Conservation (phyloP, 2,888 invertebrate genomes). For the Autographa gamma region DNA sequence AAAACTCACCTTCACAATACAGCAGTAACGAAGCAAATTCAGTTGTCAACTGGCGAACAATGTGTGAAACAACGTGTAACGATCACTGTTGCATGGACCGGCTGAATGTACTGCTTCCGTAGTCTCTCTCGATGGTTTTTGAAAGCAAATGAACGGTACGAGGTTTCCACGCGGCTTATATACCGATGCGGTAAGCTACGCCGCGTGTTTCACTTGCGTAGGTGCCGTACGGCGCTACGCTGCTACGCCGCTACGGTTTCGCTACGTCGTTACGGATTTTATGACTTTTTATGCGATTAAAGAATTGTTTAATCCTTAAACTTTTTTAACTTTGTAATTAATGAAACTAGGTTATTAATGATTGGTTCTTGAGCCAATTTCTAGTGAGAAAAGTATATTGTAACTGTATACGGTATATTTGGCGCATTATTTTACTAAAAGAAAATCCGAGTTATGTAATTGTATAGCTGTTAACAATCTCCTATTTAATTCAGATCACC, state of each 20-base stretch:
- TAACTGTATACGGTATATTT: no score
- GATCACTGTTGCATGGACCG: conserved; percentile 35
- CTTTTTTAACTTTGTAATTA: not conserved
- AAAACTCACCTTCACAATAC: conserved; percentile 46
- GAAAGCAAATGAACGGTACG: conserved; percentile 81
- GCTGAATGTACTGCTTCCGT: conserved; percentile 63
- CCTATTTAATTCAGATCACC: no score
- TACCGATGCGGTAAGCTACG: conserved; percentile 68
- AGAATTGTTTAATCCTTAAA: conserved; percentile 6
- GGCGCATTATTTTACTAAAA: no score
- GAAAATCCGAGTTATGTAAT: no score
- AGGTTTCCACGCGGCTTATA: conserved; percentile 76
- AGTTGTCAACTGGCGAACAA: conserved; percentile 14
- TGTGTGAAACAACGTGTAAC: conserved; percentile 25
- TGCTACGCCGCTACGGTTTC: conserved; percentile 45
- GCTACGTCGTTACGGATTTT: conserved; percentile 40
- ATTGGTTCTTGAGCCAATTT: not conserved
- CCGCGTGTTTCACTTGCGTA: conserved; percentile 67
- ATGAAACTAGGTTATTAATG: not conserved
- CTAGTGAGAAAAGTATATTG: not conserved
- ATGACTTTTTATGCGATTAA: conserved; percentile 2
- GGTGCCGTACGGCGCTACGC: conserved; percentile 64
- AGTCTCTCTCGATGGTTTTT: conserved; percentile 70
- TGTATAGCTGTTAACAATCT: no score
- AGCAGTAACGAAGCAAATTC: conserved; percentile 21